Base-by-base conservation (phyloP, 1,140 invertebrate genomes). In the Drosophila azteca region DNA sequence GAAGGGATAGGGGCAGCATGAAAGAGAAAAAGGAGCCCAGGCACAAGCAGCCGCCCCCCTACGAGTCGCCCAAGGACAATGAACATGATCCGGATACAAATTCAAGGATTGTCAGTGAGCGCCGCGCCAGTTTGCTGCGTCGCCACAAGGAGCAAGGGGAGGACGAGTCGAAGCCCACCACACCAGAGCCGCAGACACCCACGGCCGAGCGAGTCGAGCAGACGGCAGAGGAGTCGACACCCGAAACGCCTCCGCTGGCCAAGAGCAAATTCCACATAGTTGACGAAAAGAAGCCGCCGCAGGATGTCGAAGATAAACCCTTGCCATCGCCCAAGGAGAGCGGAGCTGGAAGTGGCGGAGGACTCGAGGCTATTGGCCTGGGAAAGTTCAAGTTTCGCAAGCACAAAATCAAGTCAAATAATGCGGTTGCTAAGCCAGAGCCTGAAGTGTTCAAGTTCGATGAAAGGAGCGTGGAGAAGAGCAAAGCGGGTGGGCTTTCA, bases 371-470 rank as follows among this genome's bases (percentile, higher is more conserved):
- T 35, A 64, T 87, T 6, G 76, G 82, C 3, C 51, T 90, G 26
- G 75, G 89, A 39, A 90, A 90, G 52, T 90, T 90, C n/a, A 90
- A 90, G 62, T 87, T 90, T 44, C 82, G 82, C 29, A 77, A 68
- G 8, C 69, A 78, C n/a, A 79, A 63, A 65, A 65, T 58, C 17
- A 89, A 90, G 73, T 29, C 64, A 43, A 74, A 75, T 26, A 71
- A 48, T 49, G 59, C 26, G 50, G 61, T 45, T 20, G 15, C 70
- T 45, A 84, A 75, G 43, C 79, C 66, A 6, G 81, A 85, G 61
- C 83, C 87, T 6, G 77, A 91, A 24, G 79, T 91, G 22, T 91
- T 91, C 39, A 91, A 82, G 59, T 91, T 91, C 44, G 90, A 91
- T 54, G 78, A 90, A 43, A 74, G 75, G 6, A 72, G 70, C 15